Conservation (phyloP, 2,797 vertebrate genomes). For the Schizothorax lantsangensis region DNA sequence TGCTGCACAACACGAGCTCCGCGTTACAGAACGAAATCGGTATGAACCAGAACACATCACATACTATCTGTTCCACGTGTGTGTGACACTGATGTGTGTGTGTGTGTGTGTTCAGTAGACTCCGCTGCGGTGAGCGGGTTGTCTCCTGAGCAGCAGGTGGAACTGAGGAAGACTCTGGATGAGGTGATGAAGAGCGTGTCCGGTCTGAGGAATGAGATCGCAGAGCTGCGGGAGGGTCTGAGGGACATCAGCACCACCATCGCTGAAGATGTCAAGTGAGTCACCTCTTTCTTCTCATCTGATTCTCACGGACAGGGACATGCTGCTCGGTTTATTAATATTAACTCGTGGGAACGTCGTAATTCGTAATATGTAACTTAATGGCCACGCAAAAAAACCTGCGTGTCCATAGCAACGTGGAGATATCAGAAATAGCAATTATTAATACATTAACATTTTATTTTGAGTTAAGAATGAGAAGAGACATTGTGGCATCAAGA, state of each 20-base stretch:
- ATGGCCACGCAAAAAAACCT: background rate
- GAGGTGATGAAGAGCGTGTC: conserved; percentile 82
- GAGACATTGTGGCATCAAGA: too few species aligned
- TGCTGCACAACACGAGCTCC: conserved; percentile 36
- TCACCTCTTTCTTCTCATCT: background rate
- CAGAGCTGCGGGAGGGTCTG: conserved; percentile 85
- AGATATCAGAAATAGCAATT: background rate
- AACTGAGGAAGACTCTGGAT: conserved; percentile 88
- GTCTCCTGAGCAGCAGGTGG: conserved; percentile 76
- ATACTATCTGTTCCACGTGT: background rate
- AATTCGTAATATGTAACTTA: too few species aligned
- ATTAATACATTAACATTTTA: background rate
- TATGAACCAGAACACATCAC: background rate
- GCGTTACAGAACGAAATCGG: background rate
- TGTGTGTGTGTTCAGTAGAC: conserved; percentile 59
- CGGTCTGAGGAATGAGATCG: conserved; percentile 85
- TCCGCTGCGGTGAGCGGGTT: conserved; percentile 70
- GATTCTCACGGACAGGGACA: background rate
- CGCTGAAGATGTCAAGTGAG: conserved; percentile 89
- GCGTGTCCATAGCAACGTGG: background rate
- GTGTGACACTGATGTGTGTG: background rate
- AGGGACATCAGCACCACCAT: conserved; percentile 86
- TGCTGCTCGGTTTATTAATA: too few species aligned
- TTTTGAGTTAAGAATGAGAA: background rate
- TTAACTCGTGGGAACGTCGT: too few species aligned